Base-by-base conservation (phyloP, 2,888 invertebrate genomes). In the Epiblema foenella region DNA sequence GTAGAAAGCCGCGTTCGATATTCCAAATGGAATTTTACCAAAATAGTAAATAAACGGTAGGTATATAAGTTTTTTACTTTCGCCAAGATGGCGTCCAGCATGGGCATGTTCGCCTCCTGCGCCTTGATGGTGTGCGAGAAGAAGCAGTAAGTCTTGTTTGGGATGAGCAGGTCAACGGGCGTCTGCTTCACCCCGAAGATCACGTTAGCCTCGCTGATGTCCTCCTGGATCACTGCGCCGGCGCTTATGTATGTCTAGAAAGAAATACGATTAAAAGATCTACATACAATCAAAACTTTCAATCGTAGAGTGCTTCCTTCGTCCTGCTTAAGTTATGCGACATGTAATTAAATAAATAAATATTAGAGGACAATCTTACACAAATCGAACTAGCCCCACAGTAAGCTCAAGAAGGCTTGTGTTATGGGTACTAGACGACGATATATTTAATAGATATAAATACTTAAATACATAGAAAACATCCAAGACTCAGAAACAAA, bases 91-190 rank as follows among this genome's bases (percentile, higher is more conserved):
- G 99, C 98, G 88, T 99, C 99, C 76, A 99, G 89, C 79, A 99
- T 94, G 0, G 98, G 96, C 99, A 99, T 99, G 86, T 99, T 99
- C 52, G 96, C 96, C 83, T 99, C 98, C 89, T 99, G 99, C 0
- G 99, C 99, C 89, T 99, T 99, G 80, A 99, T 99, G 0, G 99
- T 99, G 87, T 99, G 99, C 0, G 99, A 99, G 90, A 99, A 99
- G 89, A 99, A 97, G 81, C 98, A 99, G 85, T 99, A 99, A 0
- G 99, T 99, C 91, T 99, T 99, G 83, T 99, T 97, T 0, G 99
- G 98, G 74, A 99, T 96, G 11, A 99, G 94, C 52, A 97, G 95
- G 82, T 99, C 98, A 10, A 98, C 95, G 0, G 99, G 99, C 0
- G 97, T 97, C 78, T 98, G 98, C 83, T 99, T 99, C 5, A 99